Conservation (phyloP, 2,113 vertebrate species). For the Elgaria multicarinata region DNA sequence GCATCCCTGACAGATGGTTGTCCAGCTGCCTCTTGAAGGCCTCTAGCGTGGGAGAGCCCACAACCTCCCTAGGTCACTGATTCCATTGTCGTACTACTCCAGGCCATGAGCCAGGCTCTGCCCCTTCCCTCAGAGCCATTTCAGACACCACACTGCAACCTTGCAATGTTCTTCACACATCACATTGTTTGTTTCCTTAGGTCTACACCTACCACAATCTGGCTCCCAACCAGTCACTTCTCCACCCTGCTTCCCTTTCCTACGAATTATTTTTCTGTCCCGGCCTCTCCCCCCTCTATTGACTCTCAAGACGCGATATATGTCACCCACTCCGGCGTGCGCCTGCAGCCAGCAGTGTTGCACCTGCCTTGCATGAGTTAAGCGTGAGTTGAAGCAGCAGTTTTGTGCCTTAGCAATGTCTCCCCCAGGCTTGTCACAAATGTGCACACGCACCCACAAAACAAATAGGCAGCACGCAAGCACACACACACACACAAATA, state of each 20-base stretch:
- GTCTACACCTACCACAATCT: too few relatives aligned
- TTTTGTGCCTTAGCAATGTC: background rate
- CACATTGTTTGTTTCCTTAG: background rate
- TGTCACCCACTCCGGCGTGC: too few relatives aligned
- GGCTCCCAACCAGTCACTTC: too few relatives aligned
- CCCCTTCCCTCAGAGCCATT: background rate
- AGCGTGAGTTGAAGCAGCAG: background rate
- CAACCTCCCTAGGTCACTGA: too few relatives aligned
- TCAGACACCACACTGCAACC: background rate
- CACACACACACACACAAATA: background rate
- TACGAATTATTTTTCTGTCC: background rate
- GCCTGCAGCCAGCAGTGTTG: background rate
- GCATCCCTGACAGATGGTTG: too few relatives aligned
- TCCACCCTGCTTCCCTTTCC: too few relatives aligned
- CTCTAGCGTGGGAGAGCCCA: too few relatives aligned
- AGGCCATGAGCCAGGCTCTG: background rate
- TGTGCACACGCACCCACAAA: background rate
- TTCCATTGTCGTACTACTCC: too few relatives aligned
- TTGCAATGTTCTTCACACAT: background rate
- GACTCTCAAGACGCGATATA: background rate
- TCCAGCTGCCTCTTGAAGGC: too few relatives aligned
- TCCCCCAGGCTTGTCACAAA: conserved; percentile 33
- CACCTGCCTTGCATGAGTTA: too few relatives aligned
- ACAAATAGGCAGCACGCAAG: background rate
- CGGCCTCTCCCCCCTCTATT: background rate